Evolutionary conservation across 2,888 invertebrate species (phyloP).

Genomic region (Pollenia labialis): DNA sequence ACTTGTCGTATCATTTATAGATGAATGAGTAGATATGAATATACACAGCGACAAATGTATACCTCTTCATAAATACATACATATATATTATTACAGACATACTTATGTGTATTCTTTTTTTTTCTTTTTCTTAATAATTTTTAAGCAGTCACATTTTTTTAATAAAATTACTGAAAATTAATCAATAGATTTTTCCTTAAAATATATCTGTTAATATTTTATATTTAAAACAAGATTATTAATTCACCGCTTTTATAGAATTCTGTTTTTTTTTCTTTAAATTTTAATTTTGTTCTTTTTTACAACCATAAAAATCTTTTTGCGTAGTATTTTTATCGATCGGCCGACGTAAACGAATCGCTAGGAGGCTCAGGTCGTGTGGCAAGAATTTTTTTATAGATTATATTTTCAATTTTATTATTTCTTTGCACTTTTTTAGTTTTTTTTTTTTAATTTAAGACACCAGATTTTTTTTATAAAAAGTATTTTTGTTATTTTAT

Average conservation of each 20-base stretch:
- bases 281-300: slow-evolving; percentile 30
- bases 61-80: slow-evolving; percentile 58
- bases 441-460: slow-evolving; percentile 14
- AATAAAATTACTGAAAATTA: slow-evolving; percentile 10
- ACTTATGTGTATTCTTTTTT: slow-evolving; percentile 26
- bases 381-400: slow-evolving; percentile 62
- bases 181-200: slow-evolving; percentile 28
- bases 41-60: slow-evolving; percentile 64
- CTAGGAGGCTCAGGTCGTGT: slow-evolving; percentile 67
- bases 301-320: slow-evolving; percentile 76
- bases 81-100: slow-evolving; percentile 38
- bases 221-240: background rate
- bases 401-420: slow-evolving; percentile 50
- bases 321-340: slow-evolving; percentile 84
- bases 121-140: background rate
- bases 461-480: slow-evolving; percentile 41
- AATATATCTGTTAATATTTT: slow-evolving; percentile 1
- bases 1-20: slow-evolving; percentile 40
- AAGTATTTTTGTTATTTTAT: slow-evolving; percentile 9
- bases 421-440: slow-evolving; percentile 49
- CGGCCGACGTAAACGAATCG: slow-evolving; percentile 71
- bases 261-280: slow-evolving; percentile 24
- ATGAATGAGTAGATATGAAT: slow-evolving; percentile 63
- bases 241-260: slow-evolving; percentile 39
- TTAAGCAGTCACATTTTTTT: slow-evolving; percentile 53